Base-by-base conservation (phyloP, 2,888 invertebrate species). In the Parnassius glacialis region DNA sequence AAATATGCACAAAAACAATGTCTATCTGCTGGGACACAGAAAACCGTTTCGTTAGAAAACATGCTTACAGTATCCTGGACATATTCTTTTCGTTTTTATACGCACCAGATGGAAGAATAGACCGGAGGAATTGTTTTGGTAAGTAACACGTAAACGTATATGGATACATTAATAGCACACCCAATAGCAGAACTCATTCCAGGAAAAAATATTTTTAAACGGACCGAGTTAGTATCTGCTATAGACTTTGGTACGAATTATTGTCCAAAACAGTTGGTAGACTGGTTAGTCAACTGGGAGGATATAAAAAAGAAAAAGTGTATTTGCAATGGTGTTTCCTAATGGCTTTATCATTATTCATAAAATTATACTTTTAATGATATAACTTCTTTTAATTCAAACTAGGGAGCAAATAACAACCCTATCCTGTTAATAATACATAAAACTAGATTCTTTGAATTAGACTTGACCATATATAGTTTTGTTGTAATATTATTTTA, bases 121-220 rank as follows among this genome's bases (percentile, higher is more conserved):
- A 41, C 5, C 34, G 20, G 34, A 52, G 9, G 25, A 42, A 43
- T 43, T 13, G 10, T 53, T 43, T 10, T 2, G 2, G n/a, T 10
- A 10, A 48, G 1, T 45, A 57, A 47, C 43, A 57, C 56, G 2
- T 50, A 47, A 11, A 57, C 56, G 2, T 50, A 50, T 57, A 57
- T 50, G 57, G 57, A 50, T 43, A 57, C 42, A 51, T 16, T 50
- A 51, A 57, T 57, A 12, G 12, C 43, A 57, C 16, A 57, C 20
- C 57, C 43, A 20, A 43, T 42, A 20, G 16, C 20, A 16, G 20
- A 10, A 10, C 7, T 25, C 12, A n/a, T 2, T 45, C 9, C 13
- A 48, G 11, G 3, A 9, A n/a, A 16, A 54, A 44, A 54, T 9
- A 52, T 52, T 41, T 41, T 52, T 52, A 52, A 11, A 34, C 34